Conservation (phyloP, 2,797 vertebrate species). For the Hafferia zeledoni region DNA sequence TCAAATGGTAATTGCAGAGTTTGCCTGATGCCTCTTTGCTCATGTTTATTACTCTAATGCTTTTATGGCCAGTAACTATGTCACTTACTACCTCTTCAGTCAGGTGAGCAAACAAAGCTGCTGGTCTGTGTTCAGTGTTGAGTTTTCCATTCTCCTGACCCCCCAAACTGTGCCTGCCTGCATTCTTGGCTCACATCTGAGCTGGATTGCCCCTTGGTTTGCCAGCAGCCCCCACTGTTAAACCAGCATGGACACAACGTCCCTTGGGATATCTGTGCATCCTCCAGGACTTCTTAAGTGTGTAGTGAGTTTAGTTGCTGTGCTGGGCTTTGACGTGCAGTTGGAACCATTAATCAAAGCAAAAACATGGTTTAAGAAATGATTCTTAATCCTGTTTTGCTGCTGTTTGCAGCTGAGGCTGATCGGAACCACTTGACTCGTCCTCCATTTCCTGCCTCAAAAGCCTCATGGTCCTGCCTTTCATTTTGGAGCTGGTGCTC, state of each 20-base stretch:
- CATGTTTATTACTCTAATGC: neutral
- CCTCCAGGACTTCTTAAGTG: neutral
- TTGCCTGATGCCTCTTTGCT: neutral
- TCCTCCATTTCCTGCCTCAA: slow-evolving; percentile 66
- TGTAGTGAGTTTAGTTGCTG: neutral
- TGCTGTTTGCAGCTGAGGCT: slow-evolving; percentile 13
- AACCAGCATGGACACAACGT: neutral
- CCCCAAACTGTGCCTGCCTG: neutral
- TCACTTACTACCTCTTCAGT: neutral
- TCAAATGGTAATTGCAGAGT: neutral
- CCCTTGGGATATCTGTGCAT: neutral
- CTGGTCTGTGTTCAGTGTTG: neutral
- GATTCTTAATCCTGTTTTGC: slow-evolving; percentile 10
- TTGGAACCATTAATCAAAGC: slow-evolving; percentile 25
- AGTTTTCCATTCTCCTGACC: neutral
- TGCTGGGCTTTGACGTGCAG: slow-evolving; percentile 23
- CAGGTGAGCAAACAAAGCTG: neutral
- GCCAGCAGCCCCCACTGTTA: neutral
- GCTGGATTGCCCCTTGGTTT: neutral
- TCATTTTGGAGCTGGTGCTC: slow-evolving; percentile 54
- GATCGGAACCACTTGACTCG: neutral
- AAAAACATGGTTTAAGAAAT: neutral
- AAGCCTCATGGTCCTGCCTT: slow-evolving; percentile 42
- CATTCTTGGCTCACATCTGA: neutral
- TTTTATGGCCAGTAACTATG: neutral